phyloP scores from a whole-genome alignment of 2,113 vertebrate species.

The Poicephalus gulielmi region DNA sequence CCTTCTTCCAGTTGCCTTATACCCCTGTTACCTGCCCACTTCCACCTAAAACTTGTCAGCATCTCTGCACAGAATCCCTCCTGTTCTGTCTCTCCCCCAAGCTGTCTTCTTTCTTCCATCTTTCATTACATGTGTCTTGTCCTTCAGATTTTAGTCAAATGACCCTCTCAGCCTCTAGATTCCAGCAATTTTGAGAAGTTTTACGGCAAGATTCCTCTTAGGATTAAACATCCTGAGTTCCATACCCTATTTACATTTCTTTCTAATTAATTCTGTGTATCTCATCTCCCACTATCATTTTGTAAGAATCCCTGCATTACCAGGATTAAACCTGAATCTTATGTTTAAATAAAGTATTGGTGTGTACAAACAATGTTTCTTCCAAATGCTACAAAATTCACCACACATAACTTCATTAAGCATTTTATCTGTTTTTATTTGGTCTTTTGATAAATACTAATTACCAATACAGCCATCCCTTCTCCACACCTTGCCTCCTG shows the following conservation, averaged over 20 bases:
- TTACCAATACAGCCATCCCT: not conserved
- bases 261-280: not conserved
- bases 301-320: not conserved
- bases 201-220: not conserved
- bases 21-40: not conserved
- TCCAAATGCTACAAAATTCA: not conserved
- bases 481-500: not conserved
- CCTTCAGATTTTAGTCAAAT: not conserved
- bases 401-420: not conserved
- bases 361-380: not conserved
- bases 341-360: not conserved
- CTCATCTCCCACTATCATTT: not conserved
- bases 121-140: rapidly evolving
- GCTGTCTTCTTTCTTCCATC: not conserved
- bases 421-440: not conserved
- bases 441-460: not conserved
- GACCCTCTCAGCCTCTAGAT: not conserved
- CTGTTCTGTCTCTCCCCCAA: not conserved
- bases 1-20: not conserved
- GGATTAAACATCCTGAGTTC: not conserved
- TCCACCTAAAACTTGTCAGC: not conserved
- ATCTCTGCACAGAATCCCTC: not conserved
- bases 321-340: not conserved
- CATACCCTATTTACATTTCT: not conserved
- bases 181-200: not conserved